Evolutionary conservation across 2,797 vertebrate genomes (phyloP).

Genomic region (Onychomys leucogaster): DNA sequence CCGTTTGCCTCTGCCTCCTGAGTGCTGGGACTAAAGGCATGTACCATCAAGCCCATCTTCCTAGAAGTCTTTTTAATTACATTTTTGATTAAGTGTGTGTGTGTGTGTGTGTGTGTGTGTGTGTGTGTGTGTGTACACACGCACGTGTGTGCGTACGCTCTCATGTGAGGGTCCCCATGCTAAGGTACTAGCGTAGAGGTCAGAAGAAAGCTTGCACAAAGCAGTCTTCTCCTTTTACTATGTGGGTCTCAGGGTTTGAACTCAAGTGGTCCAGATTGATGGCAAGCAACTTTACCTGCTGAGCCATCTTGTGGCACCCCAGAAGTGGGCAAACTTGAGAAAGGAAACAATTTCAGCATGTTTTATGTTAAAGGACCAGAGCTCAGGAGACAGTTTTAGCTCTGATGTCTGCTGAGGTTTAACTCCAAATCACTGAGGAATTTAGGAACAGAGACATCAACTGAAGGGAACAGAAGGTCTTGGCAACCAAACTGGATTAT

Average conservation of each 20-base stretch:
- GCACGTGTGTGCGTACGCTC: neutral
- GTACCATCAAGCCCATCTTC: neutral
- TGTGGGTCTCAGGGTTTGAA: too few species aligned
- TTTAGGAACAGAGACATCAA: neutral
- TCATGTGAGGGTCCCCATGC: too few species aligned
- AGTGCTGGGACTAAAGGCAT: neutral
- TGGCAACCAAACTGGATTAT: neutral
- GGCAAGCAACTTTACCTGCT: too few species aligned
- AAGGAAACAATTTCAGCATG: neutral
- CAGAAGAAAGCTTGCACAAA: neutral
- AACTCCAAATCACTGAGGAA: slow-evolving; percentile 1
- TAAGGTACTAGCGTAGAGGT: neutral
- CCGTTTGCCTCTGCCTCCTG: neutral
- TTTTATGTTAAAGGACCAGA: slow-evolving; percentile 16
- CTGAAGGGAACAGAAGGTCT: slow-evolving; percentile 42
- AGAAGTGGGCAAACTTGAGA: neutral
- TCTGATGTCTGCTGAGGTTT: neutral
- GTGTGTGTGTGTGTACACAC: neutral
- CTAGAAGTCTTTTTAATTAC: neutral
- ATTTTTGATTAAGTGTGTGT: neutral
- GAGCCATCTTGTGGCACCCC: neutral
- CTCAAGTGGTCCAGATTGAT: too few species aligned
- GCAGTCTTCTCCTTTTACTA: too few species aligned
- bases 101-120: neutral
- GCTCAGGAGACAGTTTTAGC: neutral